Percentiles rank a stretch among this genome's conserved stretches.
These are phyloP conservation scores for Sebastes nivosus DNA, from an alignment of 2,797 vertebrate genomes.

Conservation along the genomic window DNA sequence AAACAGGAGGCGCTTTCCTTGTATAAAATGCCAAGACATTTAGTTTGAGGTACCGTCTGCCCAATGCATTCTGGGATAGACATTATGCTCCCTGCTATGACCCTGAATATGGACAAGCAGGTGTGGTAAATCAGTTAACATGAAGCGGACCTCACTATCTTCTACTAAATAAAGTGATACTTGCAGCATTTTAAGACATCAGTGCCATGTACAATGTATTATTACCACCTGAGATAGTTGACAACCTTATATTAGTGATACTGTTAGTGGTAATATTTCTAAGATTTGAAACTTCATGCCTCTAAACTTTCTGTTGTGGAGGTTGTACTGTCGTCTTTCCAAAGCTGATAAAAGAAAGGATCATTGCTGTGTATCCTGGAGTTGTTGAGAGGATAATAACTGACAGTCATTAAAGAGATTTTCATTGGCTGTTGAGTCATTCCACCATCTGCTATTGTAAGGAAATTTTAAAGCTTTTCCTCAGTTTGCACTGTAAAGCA, in stretches of 20 bases:
- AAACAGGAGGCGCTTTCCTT: constrained; percentile 10
- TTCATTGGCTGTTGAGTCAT: constrained; percentile 48
- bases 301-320: background rate
- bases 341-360: constrained; percentile 9
- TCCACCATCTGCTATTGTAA: constrained; percentile 41
- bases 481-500: constrained; percentile 12
- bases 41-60: background rate
- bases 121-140: background rate
- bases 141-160: background rate
- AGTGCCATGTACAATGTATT: background rate
- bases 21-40: constrained; percentile 14
- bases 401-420: constrained; percentile 34
- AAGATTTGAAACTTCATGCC: background rate
- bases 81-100: background rate
- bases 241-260: too few relatives aligned
- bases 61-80: background rate
- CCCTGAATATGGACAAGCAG: background rate
- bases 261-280: background rate
- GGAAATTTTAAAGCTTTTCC: constrained; percentile 8
- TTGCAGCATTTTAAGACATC: background rate
- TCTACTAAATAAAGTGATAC: background rate
- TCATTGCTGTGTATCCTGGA: background rate
- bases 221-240: background rate
- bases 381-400: constrained; percentile 41
- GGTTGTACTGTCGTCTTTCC: background rate